Conservation (phyloP, 1,140 invertebrate genomes). For the Aricia agestis region DNA sequence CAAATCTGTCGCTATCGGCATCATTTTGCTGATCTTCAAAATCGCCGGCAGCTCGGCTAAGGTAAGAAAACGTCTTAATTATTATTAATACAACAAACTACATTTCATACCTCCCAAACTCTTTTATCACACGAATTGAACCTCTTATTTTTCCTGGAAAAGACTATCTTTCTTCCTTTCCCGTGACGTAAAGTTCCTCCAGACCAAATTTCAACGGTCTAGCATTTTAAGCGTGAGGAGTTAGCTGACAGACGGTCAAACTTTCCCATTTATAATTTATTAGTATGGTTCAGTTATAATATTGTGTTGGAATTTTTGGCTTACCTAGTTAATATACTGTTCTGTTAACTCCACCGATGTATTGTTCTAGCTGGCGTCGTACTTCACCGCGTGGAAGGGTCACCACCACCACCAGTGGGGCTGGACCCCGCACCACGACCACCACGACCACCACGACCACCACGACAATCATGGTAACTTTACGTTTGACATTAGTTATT, state of each 20-base stretch:
- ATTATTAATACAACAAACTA: no score
- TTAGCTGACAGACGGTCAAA: no score
- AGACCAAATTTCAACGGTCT: no score
- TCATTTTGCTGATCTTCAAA: constrained; percentile 57
- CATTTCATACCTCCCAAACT: background rate
- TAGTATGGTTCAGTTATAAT: no score
- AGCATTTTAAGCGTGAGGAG: no score
- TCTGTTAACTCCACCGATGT: background rate
- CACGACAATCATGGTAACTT: constrained; percentile 31
- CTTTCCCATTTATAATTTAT: no score
- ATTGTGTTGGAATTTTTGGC: no score
- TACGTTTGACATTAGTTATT: background rate
- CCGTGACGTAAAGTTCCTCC: no score
- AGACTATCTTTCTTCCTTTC: no score
- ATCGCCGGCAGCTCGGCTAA: constrained; percentile 61
- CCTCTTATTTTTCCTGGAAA: no score
- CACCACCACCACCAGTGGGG: constrained; percentile 37
- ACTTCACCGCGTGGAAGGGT: constrained; percentile 46
- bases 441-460: constrained; percentile 40
- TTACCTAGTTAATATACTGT: no score
- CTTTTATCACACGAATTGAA: no score
- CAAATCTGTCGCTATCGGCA: constrained; percentile 60
- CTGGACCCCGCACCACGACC: constrained; percentile 42
- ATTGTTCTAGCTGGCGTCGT: constrained; percentile 46
- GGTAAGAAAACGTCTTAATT: constrained; percentile 29